Conservation (phyloP, 2,888 invertebrate genomes). For the Zelleria hepariella region DNA sequence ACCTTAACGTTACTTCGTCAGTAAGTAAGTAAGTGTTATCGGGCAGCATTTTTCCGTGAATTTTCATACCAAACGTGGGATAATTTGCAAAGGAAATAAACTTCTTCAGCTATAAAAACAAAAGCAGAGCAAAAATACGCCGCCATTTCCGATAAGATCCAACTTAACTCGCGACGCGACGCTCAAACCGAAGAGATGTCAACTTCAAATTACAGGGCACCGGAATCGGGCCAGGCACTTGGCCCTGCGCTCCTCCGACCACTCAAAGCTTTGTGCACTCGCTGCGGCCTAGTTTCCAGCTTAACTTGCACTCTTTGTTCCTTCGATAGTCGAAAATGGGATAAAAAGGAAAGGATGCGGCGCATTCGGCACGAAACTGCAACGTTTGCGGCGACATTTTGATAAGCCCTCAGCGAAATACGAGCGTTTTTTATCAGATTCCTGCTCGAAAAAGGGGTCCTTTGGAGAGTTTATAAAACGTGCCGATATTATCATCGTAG, state of each 20-base stretch:
- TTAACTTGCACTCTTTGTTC: conserved; percentile 43
- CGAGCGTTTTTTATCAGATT: conserved; percentile 1
- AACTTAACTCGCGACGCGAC: conserved; percentile 20
- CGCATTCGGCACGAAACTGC: conserved; percentile 15
- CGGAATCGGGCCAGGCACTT: conserved; percentile 28
- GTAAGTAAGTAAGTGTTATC: neutral
- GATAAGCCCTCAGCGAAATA: neutral
- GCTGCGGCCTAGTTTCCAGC: conserved; percentile 37
- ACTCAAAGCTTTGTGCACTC: conserved; percentile 45
- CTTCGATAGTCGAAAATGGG: conserved; percentile 34
- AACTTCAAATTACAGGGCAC: conserved; percentile 51
- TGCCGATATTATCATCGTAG: conserved; percentile 13
- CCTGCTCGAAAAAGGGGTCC: neutral
- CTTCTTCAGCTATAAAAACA: neutral
- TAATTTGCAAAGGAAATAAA: neutral
- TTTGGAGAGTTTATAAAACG: conserved; percentile 5
- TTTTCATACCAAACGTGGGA: neutral
- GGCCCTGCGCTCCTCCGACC: conserved; percentile 28
- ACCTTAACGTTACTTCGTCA: neutral
- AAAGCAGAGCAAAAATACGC: conserved; percentile 19
- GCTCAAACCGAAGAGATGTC: conserved; percentile 26
- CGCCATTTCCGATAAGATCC: conserved; percentile 18
- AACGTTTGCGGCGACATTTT: conserved; percentile 11
- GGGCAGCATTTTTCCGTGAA: neutral
- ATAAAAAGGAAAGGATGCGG: conserved; percentile 19